phyloP scores from a whole-genome alignment of 1,140 invertebrate species.

The Ceratina australensis region DNA sequence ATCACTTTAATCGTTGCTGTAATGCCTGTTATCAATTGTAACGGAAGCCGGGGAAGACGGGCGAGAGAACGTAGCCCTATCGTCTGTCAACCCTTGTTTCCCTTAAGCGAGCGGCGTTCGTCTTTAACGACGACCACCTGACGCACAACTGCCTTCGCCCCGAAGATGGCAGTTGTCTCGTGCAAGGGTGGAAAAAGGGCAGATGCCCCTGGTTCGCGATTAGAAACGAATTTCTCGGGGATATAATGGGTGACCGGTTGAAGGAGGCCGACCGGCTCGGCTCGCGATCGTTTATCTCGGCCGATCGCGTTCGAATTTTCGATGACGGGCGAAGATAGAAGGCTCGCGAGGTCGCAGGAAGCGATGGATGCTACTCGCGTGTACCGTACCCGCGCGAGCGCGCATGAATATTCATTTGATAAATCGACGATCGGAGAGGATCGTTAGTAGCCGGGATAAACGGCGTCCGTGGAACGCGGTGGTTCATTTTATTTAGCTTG shows the following conservation, averaged over 20 bases:
- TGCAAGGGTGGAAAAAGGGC: slow-evolving; percentile 62
- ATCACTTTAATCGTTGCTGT: background rate
- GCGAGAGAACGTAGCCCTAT: slow-evolving; percentile 33
- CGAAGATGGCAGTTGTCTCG: slow-evolving; percentile 67
- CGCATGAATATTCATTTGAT: slow-evolving; percentile 42
- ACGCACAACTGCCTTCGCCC: slow-evolving; percentile 70
- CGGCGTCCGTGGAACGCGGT: background rate
- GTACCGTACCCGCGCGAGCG: background rate
- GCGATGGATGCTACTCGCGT: background rate
- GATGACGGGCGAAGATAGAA: slow-evolving; percentile 29
- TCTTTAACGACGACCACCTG: slow-evolving; percentile 70
- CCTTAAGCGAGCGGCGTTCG: slow-evolving; percentile 28
- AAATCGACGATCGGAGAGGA: slow-evolving; percentile 24
- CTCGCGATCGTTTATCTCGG: background rate
- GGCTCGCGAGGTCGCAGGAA: background rate
- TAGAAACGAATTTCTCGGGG: slow-evolving; percentile 67
- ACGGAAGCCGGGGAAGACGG: slow-evolving; percentile 21
- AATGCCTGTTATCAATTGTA: slow-evolving; percentile 46
- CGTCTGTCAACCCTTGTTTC: slow-evolving; percentile 55
- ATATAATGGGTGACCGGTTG: slow-evolving; percentile 30
- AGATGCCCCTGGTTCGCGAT: slow-evolving; percentile 68
- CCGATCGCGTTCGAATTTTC: slow-evolving; percentile 39
- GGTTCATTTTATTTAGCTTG: too few relatives aligned
- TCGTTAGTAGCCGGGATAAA: slow-evolving; percentile 7
- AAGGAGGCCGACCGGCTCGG: slow-evolving; percentile 4